A percentile compares a stretch with the other conserved stretches of the same genome.
phyloP scores from a whole-genome alignment of 2,113 vertebrate genomes.

The Mesocricetus auratus region DNA sequence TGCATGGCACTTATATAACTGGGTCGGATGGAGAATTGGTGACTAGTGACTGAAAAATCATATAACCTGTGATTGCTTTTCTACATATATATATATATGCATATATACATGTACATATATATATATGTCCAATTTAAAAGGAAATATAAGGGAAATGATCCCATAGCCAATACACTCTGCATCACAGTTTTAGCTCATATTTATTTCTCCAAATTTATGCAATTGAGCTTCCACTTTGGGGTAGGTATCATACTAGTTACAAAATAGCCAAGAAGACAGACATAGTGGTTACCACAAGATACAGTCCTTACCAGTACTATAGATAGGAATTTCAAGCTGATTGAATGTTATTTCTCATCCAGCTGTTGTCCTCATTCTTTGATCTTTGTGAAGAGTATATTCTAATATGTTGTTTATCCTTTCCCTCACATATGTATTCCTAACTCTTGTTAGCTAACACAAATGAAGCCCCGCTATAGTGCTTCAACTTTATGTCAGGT shows the following conservation, averaged over 20 bases:
- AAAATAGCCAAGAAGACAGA: background rate
- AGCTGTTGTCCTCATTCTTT: background rate
- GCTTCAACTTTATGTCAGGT: background rate
- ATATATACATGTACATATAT: background rate
- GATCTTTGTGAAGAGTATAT: background rate
- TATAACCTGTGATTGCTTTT: constrained; percentile 14
- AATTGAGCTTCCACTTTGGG: background rate
- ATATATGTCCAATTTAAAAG: background rate
- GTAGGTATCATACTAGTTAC: background rate
- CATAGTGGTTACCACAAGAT: background rate
- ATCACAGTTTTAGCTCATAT: background rate
- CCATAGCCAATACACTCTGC: background rate
- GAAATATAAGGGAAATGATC: constrained; percentile 14
- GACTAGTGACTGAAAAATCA: background rate
- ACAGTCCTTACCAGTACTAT: background rate
- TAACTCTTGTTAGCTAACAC: background rate
- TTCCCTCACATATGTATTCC: background rate
- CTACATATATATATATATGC: background rate
- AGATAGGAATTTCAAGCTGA: background rate
- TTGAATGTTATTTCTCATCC: background rate
- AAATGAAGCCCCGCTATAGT: background rate
- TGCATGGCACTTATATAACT: background rate
- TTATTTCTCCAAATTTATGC: constrained; percentile 14
- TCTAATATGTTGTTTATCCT: background rate
- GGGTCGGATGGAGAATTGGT: background rate